Conservation (phyloP, 2,797 vertebrate species). For the Liparis tanakae region DNA sequence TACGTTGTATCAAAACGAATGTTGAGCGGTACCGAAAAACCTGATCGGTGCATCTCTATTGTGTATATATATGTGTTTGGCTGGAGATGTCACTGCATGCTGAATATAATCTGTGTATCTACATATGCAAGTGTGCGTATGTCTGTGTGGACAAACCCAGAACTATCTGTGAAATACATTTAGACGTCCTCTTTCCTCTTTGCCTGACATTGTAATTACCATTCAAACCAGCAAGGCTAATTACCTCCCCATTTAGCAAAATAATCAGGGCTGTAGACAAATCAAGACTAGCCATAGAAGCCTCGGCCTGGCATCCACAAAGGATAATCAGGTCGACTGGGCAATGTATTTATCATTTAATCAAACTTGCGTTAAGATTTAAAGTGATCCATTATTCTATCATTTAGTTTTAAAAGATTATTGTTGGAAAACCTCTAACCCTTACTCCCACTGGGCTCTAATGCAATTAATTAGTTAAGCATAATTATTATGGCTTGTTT, state of each 20-base stretch:
- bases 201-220: slow-evolving; percentile 64
- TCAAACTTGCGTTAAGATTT: slow-evolving; percentile 53
- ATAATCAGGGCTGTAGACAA: slow-evolving; percentile 73
- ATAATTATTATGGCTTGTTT: slow-evolving; percentile 46
- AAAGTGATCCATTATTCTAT: slow-evolving; percentile 51
- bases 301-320: slow-evolving; percentile 56
- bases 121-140: neutral
- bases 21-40: no score
- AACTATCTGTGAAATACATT: slow-evolving; percentile 62
- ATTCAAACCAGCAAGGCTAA: slow-evolving; percentile 69
- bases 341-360: slow-evolving; percentile 50
- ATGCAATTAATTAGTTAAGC: slow-evolving; percentile 46
- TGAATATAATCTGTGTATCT: slow-evolving; percentile 34
- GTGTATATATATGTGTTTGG: slow-evolving; percentile 49
- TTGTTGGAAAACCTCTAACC: slow-evolving; percentile 28
- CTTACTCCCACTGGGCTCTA: slow-evolving; percentile 9
- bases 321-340: slow-evolving; percentile 54
- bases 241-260: slow-evolving; percentile 62
- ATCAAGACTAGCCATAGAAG: slow-evolving; percentile 56
- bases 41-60: no score
- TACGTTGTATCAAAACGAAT: slow-evolving; percentile 63
- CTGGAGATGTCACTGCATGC: slow-evolving; percentile 35
- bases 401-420: slow-evolving; percentile 45
- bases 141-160: slow-evolving; percentile 28
- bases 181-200: slow-evolving; percentile 50